Evolutionary conservation across 2,888 invertebrate genomes (phyloP), one percentile per base, ranked within the genome.

Genomic region (Capitulum mitella): DNA sequence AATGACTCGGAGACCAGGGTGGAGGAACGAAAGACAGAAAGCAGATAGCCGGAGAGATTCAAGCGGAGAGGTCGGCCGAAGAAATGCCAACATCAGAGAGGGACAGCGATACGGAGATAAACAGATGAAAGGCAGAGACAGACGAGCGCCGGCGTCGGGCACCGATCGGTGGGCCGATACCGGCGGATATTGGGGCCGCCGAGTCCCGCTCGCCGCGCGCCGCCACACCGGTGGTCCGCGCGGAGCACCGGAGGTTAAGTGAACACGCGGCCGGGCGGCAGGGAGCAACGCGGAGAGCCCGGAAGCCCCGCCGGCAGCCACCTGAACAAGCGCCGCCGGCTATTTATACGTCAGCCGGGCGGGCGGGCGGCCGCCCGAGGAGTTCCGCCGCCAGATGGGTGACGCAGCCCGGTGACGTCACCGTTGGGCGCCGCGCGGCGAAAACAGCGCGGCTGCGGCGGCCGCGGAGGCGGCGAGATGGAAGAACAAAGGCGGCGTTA

Each of bases 311-410:
- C 1, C n/a, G 29, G 58, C n/a, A 10, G 26, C 22, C 40, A 40
- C 70, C 70, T 40, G 70, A 70, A 12, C 70, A 40, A 70, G 70
- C 70, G 70, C 70, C 26, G 37, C 26, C 37, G 26, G 70, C 70
- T 70, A 70, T 40, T 70, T 40, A 70, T 70, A 70, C 64, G 34
- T 32, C 19, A 29, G 70, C 26, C 70, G 70, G 26, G 70, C 40
- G 70, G 64, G 14, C 64, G 34, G 64, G 10, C 64, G n/a, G n/a
- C n/a, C n/a, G n/a, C n/a, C n/a, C n/a, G n/a, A n/a, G n/a, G n/a
- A n/a, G n/a, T n/a, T n/a, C n/a, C n/a, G n/a, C 19, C 16, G 51
- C 19, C 34, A 70, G 70, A 40, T 70, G 70, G 5, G 37, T 40
- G 40, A 70, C 10, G 29, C 58, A 14, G 58, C 58, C 58, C 1